Evolutionary conservation across 2,113 vertebrate genomes (phyloP).

Genomic region (Macrotis lagotis): DNA sequence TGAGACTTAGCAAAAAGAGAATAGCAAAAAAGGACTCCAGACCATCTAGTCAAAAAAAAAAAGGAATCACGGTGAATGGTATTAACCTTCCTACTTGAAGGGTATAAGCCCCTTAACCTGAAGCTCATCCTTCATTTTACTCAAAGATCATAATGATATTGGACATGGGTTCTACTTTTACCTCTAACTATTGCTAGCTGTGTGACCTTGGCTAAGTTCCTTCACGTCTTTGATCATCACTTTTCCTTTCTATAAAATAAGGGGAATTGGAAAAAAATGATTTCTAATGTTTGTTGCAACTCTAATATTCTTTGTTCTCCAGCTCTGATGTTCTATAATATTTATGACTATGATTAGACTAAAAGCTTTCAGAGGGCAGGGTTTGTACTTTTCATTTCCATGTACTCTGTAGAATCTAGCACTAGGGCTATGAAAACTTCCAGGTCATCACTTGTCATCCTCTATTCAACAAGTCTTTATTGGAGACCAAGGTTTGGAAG

Average conservation of each 20-base stretch:
- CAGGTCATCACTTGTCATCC: no score
- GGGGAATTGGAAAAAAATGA: not conserved
- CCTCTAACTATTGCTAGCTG: not conserved
- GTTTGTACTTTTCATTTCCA: not conserved
- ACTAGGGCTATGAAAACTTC: no score
- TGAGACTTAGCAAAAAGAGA: constrained; percentile 18
- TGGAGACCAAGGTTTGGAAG: not conserved
- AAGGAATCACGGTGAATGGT: not conserved
- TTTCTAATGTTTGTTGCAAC: not conserved
- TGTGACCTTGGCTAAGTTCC: not conserved
- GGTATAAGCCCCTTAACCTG: not conserved
- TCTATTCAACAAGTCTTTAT: not conserved
- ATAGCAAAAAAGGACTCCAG: constrained; percentile 37
- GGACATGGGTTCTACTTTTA: not conserved
- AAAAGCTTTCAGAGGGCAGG: not conserved
- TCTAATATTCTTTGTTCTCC: not conserved
- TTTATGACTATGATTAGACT: not conserved
- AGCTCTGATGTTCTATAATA: not conserved
- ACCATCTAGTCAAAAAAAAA: constrained; percentile 29
- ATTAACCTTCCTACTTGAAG: not conserved
- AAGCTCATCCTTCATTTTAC: not conserved
- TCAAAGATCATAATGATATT: not conserved
- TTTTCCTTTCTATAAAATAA: not conserved
- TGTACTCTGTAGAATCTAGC: no score
- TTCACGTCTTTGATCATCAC: not conserved